These are phyloP conservation scores for Melanaphis sacchari DNA, from an alignment of 1,140 invertebrate species.

Conservation along the genomic window DNA sequence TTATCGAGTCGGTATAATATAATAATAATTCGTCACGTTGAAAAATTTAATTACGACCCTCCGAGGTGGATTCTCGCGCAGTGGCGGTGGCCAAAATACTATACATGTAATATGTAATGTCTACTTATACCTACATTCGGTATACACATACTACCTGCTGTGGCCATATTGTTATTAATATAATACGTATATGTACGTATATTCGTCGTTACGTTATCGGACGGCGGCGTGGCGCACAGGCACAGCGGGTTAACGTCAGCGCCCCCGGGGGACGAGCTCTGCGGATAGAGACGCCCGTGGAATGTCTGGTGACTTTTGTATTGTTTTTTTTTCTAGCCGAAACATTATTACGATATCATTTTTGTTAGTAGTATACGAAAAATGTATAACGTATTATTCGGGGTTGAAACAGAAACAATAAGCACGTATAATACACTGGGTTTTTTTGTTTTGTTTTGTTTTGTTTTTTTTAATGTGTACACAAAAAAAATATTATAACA, in stretches of 20 bases:
- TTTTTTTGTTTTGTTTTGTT: background rate
- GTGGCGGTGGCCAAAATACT: background rate
- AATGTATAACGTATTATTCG: background rate
- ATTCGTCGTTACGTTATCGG: background rate
- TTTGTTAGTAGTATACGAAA: background rate
- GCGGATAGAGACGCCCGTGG: background rate
- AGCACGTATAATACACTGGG: background rate
- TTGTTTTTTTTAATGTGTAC: background rate
- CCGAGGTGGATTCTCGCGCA: background rate
- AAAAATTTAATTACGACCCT: slow-evolving; percentile 54
- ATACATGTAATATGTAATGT: background rate
- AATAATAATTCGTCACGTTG: slow-evolving; percentile 36
- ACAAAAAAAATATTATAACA: background rate
- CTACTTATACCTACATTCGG: background rate
- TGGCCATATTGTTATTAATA: slow-evolving; percentile 23
- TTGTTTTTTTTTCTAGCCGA: background rate
- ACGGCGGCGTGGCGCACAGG: background rate
- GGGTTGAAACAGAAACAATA: slow-evolving; percentile 13
- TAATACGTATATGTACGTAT: background rate
- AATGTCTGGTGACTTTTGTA: background rate
- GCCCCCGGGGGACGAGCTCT: background rate
- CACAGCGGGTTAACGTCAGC: slow-evolving; percentile 22
- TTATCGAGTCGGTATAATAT: background rate
- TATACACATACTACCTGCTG: background rate
- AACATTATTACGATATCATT: background rate